Percentiles rank a stretch among this genome's conserved stretches.
These are phyloP conservation scores for Cynopterus brachyotis DNA, from an alignment of 2,113 vertebrate species.

Conservation along the genomic window DNA sequence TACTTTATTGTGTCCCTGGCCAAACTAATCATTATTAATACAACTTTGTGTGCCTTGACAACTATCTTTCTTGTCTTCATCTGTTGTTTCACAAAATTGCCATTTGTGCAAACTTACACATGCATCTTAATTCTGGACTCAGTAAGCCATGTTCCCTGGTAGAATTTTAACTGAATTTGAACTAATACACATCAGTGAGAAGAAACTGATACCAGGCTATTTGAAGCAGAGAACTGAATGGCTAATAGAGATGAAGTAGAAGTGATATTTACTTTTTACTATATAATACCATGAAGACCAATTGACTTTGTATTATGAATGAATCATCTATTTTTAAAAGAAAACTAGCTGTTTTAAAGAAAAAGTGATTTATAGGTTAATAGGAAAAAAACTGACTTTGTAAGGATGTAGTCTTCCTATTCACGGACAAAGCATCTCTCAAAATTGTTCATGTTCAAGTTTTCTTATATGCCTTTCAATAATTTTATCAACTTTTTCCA, in stretches of 20 bases:
- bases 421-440: not conserved
- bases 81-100: not conserved
- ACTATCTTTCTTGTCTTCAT: not conserved
- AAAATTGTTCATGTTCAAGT: not conserved
- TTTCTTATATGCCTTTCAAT: not conserved
- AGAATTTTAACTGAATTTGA: not conserved
- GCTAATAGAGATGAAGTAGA: not conserved
- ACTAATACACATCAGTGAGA: not conserved
- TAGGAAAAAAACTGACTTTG: not conserved
- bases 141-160: not conserved
- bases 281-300: not conserved
- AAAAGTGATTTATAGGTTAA: not conserved
- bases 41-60: not conserved
- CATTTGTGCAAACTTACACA: not conserved
- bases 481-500: conserved; percentile 9
- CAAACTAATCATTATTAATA: not conserved
- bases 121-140: not conserved
- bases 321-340: not conserved
- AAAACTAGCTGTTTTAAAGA: not conserved
- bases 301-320: not conserved
- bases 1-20: not conserved
- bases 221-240: not conserved
- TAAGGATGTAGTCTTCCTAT: not conserved
- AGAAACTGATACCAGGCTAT: not conserved
- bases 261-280: not conserved